phyloP scores from a whole-genome alignment of 2,113 vertebrate species.

The Neopipo cinnamomea region DNA sequence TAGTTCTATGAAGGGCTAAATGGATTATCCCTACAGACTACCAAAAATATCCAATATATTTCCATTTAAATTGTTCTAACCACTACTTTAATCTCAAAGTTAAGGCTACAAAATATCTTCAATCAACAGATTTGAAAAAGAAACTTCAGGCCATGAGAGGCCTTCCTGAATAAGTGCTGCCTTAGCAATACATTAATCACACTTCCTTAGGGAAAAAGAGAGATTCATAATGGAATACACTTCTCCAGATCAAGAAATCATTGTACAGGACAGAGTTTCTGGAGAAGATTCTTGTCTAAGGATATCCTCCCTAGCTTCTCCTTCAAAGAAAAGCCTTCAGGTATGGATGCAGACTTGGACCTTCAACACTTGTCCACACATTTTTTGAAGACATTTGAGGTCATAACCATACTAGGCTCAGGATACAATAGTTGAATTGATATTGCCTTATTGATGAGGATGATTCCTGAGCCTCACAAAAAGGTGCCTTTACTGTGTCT shows the following conservation, averaged over 20 bases:
- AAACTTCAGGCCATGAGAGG: background rate
- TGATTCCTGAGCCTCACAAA: background rate
- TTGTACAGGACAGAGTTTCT: background rate
- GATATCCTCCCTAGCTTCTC: background rate
- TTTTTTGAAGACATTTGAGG: background rate
- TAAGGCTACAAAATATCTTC: background rate
- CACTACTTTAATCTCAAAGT: background rate
- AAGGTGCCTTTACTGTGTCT: background rate
- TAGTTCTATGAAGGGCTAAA: background rate
- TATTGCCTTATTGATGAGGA: background rate
- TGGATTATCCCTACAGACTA: background rate
- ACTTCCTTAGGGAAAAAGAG: background rate
- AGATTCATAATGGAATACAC: background rate
- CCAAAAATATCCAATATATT: background rate
- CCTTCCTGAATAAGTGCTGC: background rate
- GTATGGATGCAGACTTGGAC: background rate
- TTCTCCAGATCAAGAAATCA: background rate
- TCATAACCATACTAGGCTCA: background rate
- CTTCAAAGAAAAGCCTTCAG: background rate
- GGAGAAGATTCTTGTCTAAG: background rate
- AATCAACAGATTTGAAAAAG: background rate
- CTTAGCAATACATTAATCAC: background rate
- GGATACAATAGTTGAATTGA: background rate
- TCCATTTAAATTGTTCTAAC: background rate
- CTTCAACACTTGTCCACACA: background rate